Base-by-base conservation (phyloP, 2,888 invertebrate species). In the Oscheius sp. region DNA sequence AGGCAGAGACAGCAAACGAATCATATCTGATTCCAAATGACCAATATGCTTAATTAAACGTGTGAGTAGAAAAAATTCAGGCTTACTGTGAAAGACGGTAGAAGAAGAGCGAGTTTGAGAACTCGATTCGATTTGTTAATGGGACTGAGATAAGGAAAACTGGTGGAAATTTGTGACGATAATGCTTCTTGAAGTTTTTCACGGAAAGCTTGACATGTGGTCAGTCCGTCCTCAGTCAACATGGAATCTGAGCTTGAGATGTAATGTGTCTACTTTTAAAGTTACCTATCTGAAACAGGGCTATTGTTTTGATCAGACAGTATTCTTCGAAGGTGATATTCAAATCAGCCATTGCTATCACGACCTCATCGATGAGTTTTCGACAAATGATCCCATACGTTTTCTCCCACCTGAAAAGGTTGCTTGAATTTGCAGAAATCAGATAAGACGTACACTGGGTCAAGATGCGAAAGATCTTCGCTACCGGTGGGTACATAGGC, bases 291-390 rank as follows among this genome's bases (percentile, higher is more conserved):
- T 85, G 85, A 73, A 84, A 85, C 37, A 84, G 77, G 7, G 81
- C 75, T 53, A 84, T 79, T n/a, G 85, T 80, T 76, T 85, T 85
- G 70, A 84, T 76, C 21, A 85, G 75, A 29, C 79, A 80, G 72
- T 83, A 85, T 65, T 85, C 85, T 63, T 81, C 82, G 42, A 77
- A 79, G 48, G 79, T 82, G 7, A 85, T 77, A 65, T 84, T 75
- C 74, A 85, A 47, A 58, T 84, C 85, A 42, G 68, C 74, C 81
- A 85, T 82, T n/a, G 79, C 79, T 47, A 76, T 78, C 1, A 81
- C 85, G 51, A 84, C 79, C 75, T 79, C 73, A 35, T 84, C 82
- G 32, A 85, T 76, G 71, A 84, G 62, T 58, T 83, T 82, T 57
- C 76, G 75, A 65, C 79, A 78, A 11, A 85, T 77, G 37, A 79